These are phyloP conservation scores for Zootermopsis nevadensis DNA, from an alignment of 2,888 invertebrate species.

Conservation along the genomic window DNA sequence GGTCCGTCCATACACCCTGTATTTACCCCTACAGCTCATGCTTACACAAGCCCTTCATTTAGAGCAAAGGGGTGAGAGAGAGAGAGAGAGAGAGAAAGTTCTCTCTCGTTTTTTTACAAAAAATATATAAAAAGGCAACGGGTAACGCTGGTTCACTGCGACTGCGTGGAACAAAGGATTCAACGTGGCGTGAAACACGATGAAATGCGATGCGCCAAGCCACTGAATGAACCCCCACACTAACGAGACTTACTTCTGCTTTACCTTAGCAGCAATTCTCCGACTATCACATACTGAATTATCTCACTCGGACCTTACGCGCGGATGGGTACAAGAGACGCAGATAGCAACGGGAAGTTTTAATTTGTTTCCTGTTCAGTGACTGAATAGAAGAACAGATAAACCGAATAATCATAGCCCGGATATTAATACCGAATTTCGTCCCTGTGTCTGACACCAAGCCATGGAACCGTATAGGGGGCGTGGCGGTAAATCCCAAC, in stretches of 20 bases:
- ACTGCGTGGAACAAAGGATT: slow-evolving; percentile 49
- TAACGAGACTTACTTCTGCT: slow-evolving; percentile 12
- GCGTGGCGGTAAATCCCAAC: too few species aligned
- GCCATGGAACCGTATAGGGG: too few species aligned
- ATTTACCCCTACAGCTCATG: slow-evolving; percentile 26
- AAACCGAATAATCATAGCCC: background rate
- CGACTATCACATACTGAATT: background rate
- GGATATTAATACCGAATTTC: background rate
- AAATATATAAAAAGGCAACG: slow-evolving; percentile 33
- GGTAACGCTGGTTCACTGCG: slow-evolving; percentile 30
- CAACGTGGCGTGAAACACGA: slow-evolving; percentile 50
- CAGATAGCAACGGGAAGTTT: background rate
- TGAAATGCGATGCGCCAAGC: slow-evolving; percentile 50
- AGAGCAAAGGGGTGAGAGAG: slow-evolving; percentile 28
- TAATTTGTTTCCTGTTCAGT: background rate
- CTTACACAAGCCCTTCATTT: slow-evolving; percentile 41
- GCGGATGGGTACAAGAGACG: background rate
- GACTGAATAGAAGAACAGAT: background rate
- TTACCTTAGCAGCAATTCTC: slow-evolving; percentile 30
- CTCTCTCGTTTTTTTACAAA: slow-evolving; percentile 26
- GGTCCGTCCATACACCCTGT: slow-evolving; percentile 1
- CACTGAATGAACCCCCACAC: slow-evolving; percentile 18
- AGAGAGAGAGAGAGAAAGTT: background rate
- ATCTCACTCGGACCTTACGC: background rate
- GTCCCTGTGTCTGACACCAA: too few species aligned